phyloP scores from a whole-genome alignment of 2,113 vertebrate species.

The Nasalis larvatus region DNA sequence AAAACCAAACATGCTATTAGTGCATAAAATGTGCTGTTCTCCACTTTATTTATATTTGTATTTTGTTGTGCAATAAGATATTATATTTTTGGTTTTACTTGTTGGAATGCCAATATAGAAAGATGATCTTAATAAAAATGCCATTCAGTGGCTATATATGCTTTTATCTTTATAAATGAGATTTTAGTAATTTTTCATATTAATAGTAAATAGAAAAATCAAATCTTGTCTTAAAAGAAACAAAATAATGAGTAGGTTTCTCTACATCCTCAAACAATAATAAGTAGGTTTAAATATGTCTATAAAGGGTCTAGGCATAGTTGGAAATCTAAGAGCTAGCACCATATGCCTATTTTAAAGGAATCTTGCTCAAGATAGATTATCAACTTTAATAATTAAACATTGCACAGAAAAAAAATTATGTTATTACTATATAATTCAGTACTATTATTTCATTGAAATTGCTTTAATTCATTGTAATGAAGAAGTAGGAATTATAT shows the following conservation, averaged over 20 bases:
- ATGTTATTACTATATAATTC: background rate
- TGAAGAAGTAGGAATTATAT: background rate
- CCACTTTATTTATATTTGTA: background rate
- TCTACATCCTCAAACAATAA: background rate
- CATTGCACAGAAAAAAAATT: slow-evolving; percentile 8
- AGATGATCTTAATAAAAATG: slow-evolving; percentile 15
- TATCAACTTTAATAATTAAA: slow-evolving; percentile 1
- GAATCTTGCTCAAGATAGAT: background rate
- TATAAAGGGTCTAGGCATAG: background rate
- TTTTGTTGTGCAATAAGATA: background rate
- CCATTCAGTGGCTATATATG: background rate
- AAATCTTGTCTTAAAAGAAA: background rate
- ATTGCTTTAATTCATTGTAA: background rate
- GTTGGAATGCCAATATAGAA: background rate
- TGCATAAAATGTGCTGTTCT: background rate
- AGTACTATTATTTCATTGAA: background rate
- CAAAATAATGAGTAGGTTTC: background rate
- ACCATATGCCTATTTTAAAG: background rate
- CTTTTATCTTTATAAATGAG: slow-evolving; percentile 6
- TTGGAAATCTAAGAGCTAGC: background rate
- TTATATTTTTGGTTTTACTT: background rate
- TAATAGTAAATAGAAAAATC: background rate
- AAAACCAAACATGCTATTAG: background rate
- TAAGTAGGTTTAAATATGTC: background rate
- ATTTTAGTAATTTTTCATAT: background rate